These are phyloP conservation scores for Cistogaster globosa DNA, from an alignment of 2,888 invertebrate species.

Conservation along the genomic window DNA sequence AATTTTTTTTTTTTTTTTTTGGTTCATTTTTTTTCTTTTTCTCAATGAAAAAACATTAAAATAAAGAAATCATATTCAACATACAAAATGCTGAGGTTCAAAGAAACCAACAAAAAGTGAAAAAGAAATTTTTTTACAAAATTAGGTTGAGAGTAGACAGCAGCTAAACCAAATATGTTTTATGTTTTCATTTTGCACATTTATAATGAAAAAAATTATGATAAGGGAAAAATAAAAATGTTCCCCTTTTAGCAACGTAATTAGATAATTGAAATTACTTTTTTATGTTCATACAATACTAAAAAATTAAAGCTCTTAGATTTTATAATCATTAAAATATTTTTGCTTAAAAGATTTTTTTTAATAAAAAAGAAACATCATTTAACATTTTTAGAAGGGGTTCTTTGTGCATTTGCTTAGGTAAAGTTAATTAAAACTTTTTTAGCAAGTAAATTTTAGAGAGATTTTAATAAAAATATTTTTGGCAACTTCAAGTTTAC, in stretches of 20 bases:
- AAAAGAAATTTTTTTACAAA: not conserved
- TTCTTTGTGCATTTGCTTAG: no score
- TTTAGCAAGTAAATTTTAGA: no score
- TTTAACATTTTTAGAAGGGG: no score
- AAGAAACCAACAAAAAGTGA: not conserved
- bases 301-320: no score
- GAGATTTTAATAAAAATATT: no score
- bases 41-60: not conserved
- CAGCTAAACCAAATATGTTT: not conserved
- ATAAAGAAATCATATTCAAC: constrained; percentile 25
- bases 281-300: not conserved
- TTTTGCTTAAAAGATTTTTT: no score
- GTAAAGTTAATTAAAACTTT: no score
- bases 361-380: no score
- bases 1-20: no score
- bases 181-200: not conserved
- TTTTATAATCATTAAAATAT: no score
- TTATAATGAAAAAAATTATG: constrained; percentile 4
- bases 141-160: constrained; percentile 35
- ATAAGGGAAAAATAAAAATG: not conserved
- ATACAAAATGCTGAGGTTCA: not conserved
- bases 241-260: constrained; percentile 31
- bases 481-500: no score
- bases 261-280: constrained; percentile 64
- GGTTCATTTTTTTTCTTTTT: no score